Base-by-base conservation (phyloP, 2,797 vertebrate genomes). In the Parauchenoglanis punctatus region DNA sequence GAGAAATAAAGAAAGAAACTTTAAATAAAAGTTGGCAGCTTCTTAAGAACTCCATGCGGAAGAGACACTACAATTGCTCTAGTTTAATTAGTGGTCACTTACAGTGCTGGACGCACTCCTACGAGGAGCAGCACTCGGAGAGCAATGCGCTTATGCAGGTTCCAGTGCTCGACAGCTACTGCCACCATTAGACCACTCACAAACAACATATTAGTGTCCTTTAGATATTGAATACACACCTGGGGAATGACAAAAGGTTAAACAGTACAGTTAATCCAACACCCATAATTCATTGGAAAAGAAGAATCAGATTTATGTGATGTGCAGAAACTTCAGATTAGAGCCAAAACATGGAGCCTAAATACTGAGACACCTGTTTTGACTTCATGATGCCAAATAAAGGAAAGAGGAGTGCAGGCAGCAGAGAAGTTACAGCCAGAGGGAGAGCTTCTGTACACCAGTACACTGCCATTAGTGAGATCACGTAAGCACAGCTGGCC, bases 361-460 rank as follows among this genome's bases (percentile, higher is more conserved):
- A 67, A 67, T 68, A 83, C 12, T n/a, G 35, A 85, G 46, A 35
- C 13, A 99, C 99, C 77, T 96, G 91, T 95, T 97, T 97, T 88
- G 98, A 97, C 83, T 96, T 92, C 96, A 97, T 96, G 90, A 99
- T 95, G 89, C 96, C 97, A 89, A 99, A 96, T 87, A 98, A 87
- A 7, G 98, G 98, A 93, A 99, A 98, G 40, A 99, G 96, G 13
- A 99, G 76, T 7, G 94, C 96, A 0, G 98, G 98, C 44, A 99
- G 91, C 88, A 99, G 95, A 35, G 98, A 94, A 0, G 98, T 99
- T 81, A 98, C 87, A 11, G 98, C 97, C 93, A 99, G 93, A 0
- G 99, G 99, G 61, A 99, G 95, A 78, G 98, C 97, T 89, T 99
- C 98, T 0, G 97, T 97, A 93, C 99, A 98, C 99, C 99, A 99